Evolutionary conservation across 1,140 invertebrate genomes (phyloP), one percentile per base, ranked within the genome.

Genomic region (Macrosteles quadrilineatus): DNA sequence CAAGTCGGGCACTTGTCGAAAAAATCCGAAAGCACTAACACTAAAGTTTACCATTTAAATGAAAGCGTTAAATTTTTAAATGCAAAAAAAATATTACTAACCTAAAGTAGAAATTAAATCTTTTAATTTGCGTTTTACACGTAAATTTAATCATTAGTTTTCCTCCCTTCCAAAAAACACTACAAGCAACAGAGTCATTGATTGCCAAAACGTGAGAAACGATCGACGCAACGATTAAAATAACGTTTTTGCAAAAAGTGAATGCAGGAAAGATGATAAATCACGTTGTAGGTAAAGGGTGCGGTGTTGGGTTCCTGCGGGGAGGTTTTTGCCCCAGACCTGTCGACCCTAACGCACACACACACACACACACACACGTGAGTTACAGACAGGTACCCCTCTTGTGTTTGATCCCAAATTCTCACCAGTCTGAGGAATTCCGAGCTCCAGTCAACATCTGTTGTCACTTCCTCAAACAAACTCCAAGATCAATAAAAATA

Each of bases 361-460:
- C 32, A 36, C 32, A 14, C 32, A 36, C 32, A 36, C 4, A 36
- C 32, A 14, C 32, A 36, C 32, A 14, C 32, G 14, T 14, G 32
- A 4, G 32, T 14, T 4, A 36, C 14, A 36, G 32, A 36, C 32
- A 36, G 32, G 32, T 36, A 21, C 14, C 47, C 36, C 36, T 40
- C 6, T 4, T 4, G 14, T 50, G 47, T 50, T 50, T 50, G 47
- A 4, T 19, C 14, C 23, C 21, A 25, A 59, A 59, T 59, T 59
- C 55, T 59, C 55, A 59, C 55, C 55, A 59, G 55, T 59, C 25
- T 59, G 55, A 59, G 55, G 25, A 59, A 59, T 59, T 25, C 55
- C 21, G 55, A 9, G 21, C 27, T 59, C 25, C 21, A 6, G 55
- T 11, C 21, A 59, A 29, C 14, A 30, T 59, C 14, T 25, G 6